Evolutionary conservation across 1,140 invertebrate species (phyloP).

Genomic region (Leptinotarsa undecemlineata): DNA sequence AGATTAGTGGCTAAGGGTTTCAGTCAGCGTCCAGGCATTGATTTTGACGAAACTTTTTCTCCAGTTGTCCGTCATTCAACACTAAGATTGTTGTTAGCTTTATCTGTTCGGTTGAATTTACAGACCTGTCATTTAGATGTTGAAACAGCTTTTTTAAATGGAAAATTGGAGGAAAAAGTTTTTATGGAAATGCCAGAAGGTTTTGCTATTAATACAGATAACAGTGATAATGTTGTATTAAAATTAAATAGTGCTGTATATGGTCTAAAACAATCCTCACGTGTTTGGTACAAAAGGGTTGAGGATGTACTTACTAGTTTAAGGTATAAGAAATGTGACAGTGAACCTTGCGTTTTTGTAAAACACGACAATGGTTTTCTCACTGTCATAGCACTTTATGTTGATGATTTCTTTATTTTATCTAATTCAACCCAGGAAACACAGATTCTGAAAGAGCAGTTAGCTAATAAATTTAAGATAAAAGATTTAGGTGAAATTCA

Average conservation of each 20-base stretch:
- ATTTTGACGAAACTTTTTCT: too few relatives aligned
- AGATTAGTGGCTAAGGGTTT: too few relatives aligned
- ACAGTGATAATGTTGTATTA: not conserved
- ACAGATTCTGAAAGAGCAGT: not conserved
- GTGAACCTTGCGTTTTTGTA: not conserved
- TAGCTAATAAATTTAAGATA: not conserved
- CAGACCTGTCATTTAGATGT: too few relatives aligned
- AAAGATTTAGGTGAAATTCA: not conserved
- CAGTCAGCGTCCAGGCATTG: too few relatives aligned
- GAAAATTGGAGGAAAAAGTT: not conserved
- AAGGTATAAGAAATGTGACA: not conserved
- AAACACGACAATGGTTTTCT: not conserved
- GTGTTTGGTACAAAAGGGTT: not conserved
- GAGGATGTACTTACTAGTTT: not conserved
- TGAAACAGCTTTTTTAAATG: too few relatives aligned
- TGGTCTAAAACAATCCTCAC: not conserved
- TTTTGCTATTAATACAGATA: not conserved
- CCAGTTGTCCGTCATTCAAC: too few relatives aligned
- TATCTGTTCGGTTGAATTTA: too few relatives aligned
- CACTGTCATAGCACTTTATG: not conserved
- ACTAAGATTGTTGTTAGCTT: too few relatives aligned
- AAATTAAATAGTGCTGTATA: not conserved
- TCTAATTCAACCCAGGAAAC: not conserved
- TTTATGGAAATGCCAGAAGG: not conserved
- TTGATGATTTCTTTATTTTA: not conserved